A percentile compares a stretch with the other conserved stretches of the same genome.
Conservation (phyloP, 2,113 vertebrate genomes). For the Apistogramma diplotaenia region DNA sequence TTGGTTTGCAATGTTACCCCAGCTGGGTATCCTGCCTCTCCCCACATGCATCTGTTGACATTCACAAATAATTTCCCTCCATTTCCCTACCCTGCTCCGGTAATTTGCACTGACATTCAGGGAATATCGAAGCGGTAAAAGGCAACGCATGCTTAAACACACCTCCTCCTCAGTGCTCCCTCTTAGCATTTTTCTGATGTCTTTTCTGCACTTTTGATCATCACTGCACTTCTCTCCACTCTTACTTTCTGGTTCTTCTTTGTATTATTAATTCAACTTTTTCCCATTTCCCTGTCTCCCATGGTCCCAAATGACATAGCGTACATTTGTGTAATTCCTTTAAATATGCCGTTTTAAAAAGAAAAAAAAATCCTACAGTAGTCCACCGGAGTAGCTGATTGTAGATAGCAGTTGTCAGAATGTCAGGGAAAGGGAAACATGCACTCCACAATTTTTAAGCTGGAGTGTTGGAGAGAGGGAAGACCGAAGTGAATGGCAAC, state of each 20-base stretch:
- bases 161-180: not conserved
- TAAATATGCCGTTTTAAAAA: not conserved
- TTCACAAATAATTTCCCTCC: slow-evolving; percentile 31
- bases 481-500: slow-evolving; percentile 8
- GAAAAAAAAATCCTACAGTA: not conserved
- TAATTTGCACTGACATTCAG: slow-evolving; percentile 42
- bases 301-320: not conserved
- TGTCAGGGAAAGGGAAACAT: not conserved
- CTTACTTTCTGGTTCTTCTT: not conserved
- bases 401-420: not conserved
- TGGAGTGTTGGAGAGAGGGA: not conserved
- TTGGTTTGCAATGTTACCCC: slow-evolving; percentile 17
- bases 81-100: slow-evolving; percentile 5
- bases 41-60: slow-evolving; percentile 21
- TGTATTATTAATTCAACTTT: not conserved
- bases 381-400: not conserved
- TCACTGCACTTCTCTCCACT: not conserved
- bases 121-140: slow-evolving; percentile 6
- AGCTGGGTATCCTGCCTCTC: not conserved
- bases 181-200: not conserved
- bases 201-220: not conserved
- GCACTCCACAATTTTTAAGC: not conserved
- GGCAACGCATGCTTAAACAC: slow-evolving; percentile 2
- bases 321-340: not conserved
- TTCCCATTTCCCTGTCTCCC: not conserved